A percentile compares a stretch with the other conserved stretches of the same genome.
These are phyloP conservation scores for Prinia subflava DNA, from an alignment of 2,113 vertebrate species.

Conservation along the genomic window DNA sequence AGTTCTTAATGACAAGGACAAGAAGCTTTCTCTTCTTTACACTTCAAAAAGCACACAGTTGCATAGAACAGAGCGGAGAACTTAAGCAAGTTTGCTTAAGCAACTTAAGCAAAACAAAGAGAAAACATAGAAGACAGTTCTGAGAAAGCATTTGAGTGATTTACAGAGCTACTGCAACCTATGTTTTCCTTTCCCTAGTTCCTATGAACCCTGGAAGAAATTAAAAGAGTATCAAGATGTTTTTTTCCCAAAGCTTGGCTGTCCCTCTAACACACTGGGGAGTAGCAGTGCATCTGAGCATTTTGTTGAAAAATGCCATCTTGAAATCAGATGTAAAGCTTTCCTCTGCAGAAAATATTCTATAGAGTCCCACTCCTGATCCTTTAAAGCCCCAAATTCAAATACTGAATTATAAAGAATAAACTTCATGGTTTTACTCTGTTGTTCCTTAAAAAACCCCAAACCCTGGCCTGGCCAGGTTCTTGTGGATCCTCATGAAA, in stretches of 20 bases:
- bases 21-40: background rate
- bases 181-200: background rate
- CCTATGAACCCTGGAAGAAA: background rate
- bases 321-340: background rate
- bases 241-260: background rate
- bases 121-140: background rate
- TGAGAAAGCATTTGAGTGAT: background rate
- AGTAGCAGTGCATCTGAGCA: background rate
- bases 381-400: background rate
- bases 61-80: background rate
- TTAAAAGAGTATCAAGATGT: background rate
- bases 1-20: background rate
- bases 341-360: background rate
- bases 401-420: too few relatives aligned
- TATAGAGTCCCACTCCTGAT: background rate
- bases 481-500: background rate
- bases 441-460: accelerated
- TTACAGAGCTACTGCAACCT: background rate
- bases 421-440: background rate
- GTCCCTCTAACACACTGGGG: background rate
- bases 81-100: too few relatives aligned
- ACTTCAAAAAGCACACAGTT: background rate
- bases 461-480: background rate
- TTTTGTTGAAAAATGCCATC: accelerated
- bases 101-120: background rate